A percentile compares a stretch with the other conserved stretches of the same genome.
Evolutionary conservation across 2,113 vertebrate species (phyloP).

Genomic region (Terrapene triunguis): DNA sequence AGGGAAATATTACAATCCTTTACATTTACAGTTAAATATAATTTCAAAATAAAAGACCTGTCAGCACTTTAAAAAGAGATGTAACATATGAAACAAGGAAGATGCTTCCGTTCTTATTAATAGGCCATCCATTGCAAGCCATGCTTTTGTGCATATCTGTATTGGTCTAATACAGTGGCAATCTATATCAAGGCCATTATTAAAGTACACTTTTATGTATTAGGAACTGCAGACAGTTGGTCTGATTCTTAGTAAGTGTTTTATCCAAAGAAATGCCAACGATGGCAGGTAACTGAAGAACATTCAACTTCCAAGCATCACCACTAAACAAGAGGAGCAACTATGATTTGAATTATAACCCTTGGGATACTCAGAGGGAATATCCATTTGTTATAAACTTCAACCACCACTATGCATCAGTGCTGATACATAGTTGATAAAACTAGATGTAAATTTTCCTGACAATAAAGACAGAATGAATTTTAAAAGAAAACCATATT

Average conservation of each 20-base stretch:
- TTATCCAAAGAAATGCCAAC: conserved; percentile 22
- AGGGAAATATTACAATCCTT: conserved; percentile 36
- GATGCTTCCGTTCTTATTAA: background rate
- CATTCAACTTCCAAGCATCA: background rate
- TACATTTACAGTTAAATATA: conserved; percentile 36
- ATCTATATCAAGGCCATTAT: background rate
- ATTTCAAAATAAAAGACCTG: conserved; percentile 50
- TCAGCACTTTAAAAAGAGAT: conserved; percentile 14
- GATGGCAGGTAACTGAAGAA: conserved; percentile 31
- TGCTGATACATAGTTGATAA: conserved; percentile 15
- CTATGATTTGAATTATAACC: background rate
- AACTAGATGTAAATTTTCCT: background rate
- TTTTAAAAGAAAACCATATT: background rate
- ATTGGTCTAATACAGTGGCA: background rate
- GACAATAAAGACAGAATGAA: background rate
- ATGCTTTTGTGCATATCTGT: background rate
- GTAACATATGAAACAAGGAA: conserved; percentile 8
- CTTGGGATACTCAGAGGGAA: background rate
- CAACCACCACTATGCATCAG: background rate
- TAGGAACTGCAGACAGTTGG: background rate
- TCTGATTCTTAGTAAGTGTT: conserved; percentile 10
- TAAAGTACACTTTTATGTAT: background rate
- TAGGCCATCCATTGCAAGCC: background rate
- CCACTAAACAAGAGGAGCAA: background rate
- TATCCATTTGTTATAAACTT: background rate